Conservation (phyloP, 2,888 invertebrate genomes). For the Hyalella azteca region DNA sequence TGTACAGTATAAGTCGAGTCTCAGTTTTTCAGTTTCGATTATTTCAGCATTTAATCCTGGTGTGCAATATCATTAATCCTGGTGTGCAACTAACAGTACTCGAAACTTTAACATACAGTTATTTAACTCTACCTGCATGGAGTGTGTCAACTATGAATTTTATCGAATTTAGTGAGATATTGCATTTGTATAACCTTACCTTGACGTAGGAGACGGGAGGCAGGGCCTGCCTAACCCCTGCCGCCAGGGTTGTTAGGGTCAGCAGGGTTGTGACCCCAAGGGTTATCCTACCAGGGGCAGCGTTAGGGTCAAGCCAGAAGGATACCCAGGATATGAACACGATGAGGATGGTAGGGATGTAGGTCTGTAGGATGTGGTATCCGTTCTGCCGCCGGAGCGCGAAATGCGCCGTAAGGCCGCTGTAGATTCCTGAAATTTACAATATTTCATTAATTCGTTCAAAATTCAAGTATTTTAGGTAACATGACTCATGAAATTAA, state of each 20-base stretch:
- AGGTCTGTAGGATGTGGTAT: conserved; percentile 59
- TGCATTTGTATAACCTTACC: too few species aligned
- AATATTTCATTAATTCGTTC: background rate
- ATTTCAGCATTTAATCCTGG: too few species aligned
- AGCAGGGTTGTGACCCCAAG: conserved; percentile 55
- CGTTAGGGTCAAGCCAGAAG: conserved; percentile 58
- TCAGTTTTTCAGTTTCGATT: too few species aligned
- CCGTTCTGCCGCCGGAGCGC: conserved; percentile 56
- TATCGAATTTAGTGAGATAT: too few species aligned
- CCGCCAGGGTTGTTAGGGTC: conserved; percentile 55
- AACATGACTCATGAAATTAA: too few species aligned
- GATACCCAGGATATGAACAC: conserved; percentile 59
- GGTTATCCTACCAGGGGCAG: conserved; percentile 54
- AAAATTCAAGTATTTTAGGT: too few species aligned
- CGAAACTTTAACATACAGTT: too few species aligned
- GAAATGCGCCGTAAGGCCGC: conserved; percentile 49
- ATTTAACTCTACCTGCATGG: too few species aligned
- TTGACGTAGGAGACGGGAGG: conserved; percentile 57
- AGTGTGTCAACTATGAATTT: too few species aligned
- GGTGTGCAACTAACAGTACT: too few species aligned
- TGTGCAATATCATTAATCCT: too few species aligned
- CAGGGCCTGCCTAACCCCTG: conserved; percentile 48
- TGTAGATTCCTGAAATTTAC: conserved; percentile 53
- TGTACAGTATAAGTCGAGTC: too few species aligned
- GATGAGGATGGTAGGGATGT: conserved; percentile 59